Evolutionary conservation across 2,113 vertebrate species (phyloP).

Genomic region (Egretta garzetta): DNA sequence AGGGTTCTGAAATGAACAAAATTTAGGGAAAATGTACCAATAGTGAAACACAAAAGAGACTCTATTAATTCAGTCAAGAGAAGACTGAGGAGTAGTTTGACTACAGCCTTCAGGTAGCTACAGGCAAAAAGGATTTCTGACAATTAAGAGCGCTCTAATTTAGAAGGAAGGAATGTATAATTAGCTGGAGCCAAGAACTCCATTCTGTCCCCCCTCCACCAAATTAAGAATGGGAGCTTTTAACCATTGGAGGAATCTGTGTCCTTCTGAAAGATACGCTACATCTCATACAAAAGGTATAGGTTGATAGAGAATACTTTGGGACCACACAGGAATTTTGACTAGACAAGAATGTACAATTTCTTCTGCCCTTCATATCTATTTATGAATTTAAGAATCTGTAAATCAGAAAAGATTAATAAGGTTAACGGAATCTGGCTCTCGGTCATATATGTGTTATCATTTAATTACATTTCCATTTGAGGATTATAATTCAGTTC

Average conservation of each 20-base stretch:
- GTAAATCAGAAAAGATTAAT: neutral
- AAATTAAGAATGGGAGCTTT: neutral
- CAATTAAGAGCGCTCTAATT: neutral
- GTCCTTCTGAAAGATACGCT: neutral
- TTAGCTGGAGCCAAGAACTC: neutral
- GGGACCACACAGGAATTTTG: neutral
- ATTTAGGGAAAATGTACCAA: neutral
- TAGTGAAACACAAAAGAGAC: neutral
- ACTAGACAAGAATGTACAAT: neutral
- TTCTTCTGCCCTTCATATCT: neutral
- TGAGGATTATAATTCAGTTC: neutral
- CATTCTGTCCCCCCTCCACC: neutral
- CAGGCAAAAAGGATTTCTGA: neutral
- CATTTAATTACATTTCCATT: slow-evolving; percentile 10
- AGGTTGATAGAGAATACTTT: neutral
- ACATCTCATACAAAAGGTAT: neutral
- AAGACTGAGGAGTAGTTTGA: neutral
- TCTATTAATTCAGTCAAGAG: neutral
- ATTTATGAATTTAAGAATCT: neutral
- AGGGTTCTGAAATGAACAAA: neutral
- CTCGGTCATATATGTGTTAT: neutral
- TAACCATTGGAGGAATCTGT: neutral
- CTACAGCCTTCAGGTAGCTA: neutral
- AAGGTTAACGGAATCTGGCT: neutral
- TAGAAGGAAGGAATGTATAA: neutral